phyloP scores from a whole-genome alignment of 2,888 invertebrate genomes.

The Diadromus collaris region DNA sequence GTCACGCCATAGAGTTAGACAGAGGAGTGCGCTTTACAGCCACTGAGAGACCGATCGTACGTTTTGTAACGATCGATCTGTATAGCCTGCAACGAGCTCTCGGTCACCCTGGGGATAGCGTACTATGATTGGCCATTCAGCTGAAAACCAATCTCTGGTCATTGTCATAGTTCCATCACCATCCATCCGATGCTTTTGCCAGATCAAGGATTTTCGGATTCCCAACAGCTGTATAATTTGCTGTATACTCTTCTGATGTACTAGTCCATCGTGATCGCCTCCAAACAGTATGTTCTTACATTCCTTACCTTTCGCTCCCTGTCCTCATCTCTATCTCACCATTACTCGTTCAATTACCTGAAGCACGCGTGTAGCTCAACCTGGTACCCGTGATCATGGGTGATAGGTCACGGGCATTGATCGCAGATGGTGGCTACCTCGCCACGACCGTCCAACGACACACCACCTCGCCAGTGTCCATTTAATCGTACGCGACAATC shows the following conservation, averaged over 20 bases:
- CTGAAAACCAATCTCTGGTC: constrained; percentile 38
- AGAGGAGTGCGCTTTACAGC: constrained; percentile 57
- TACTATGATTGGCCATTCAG: constrained; percentile 34
- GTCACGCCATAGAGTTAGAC: constrained; percentile 49
- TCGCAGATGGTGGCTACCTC: constrained; percentile 24
- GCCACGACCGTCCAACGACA: constrained; percentile 9
- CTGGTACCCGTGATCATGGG: constrained; percentile 7
- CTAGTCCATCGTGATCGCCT: constrained; percentile 18
- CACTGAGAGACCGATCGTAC: constrained; percentile 54
- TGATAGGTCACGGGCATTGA: constrained; percentile 41
- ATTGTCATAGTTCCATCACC: constrained; percentile 24
- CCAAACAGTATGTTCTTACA: not conserved
- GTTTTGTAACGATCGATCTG: constrained; percentile 60
- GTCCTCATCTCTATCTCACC: constrained; percentile 15
- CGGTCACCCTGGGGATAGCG: constrained; percentile 11
- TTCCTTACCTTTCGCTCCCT: constrained; percentile 20
- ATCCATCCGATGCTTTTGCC: constrained; percentile 34
- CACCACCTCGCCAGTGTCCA: constrained; percentile 19
- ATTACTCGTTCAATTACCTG: constrained; percentile 38
- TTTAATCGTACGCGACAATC: constrained; percentile 26
- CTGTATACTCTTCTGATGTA: not conserved
- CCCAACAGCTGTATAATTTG: constrained; percentile 14
- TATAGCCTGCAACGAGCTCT: constrained; percentile 44
- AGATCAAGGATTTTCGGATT: constrained; percentile 4
- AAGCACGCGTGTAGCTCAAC: constrained; percentile 10